These are phyloP conservation scores for Darevskia nairensis DNA, from an alignment of 2,797 vertebrate genomes.

Conservation along the genomic window DNA sequence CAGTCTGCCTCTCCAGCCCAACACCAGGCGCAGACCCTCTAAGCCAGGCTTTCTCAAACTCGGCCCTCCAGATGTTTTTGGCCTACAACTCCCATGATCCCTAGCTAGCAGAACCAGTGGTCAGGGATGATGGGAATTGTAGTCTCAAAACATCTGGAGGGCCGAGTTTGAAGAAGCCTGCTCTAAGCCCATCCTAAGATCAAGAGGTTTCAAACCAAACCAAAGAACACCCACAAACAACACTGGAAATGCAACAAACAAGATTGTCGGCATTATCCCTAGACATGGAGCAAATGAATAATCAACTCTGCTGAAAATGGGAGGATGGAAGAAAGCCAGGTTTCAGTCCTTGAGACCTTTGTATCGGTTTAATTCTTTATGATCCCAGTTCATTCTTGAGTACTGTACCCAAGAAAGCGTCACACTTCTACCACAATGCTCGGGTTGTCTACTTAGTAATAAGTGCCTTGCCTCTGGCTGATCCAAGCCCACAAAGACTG, in stretches of 20 bases:
- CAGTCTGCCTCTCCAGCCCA: too few species aligned
- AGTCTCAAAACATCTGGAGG: too few species aligned
- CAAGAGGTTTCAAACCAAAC: background rate
- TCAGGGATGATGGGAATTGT: too few species aligned
- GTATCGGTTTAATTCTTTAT: background rate
- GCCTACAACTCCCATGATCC: too few species aligned
- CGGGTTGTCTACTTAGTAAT: background rate
- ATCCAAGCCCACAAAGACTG: background rate
- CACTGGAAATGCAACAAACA: background rate
- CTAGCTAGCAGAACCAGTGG: too few species aligned
- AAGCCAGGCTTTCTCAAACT: too few species aligned
- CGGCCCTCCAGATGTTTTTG: too few species aligned
- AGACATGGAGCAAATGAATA: background rate
- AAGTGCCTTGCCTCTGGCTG: background rate
- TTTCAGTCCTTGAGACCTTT: background rate
- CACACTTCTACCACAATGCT: background rate
- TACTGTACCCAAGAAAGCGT: too few species aligned
- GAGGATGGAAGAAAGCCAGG: background rate
- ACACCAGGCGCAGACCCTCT: too few species aligned
- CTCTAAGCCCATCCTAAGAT: too few species aligned
- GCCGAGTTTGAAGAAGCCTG: too few species aligned
- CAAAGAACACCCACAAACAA: background rate
- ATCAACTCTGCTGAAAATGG: too few species aligned
- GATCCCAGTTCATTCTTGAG: background rate
- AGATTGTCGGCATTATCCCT: background rate